These are phyloP conservation scores for Drosophila ezoana DNA, from an alignment of 2,888 invertebrate genomes.

Conservation along the genomic window DNA sequence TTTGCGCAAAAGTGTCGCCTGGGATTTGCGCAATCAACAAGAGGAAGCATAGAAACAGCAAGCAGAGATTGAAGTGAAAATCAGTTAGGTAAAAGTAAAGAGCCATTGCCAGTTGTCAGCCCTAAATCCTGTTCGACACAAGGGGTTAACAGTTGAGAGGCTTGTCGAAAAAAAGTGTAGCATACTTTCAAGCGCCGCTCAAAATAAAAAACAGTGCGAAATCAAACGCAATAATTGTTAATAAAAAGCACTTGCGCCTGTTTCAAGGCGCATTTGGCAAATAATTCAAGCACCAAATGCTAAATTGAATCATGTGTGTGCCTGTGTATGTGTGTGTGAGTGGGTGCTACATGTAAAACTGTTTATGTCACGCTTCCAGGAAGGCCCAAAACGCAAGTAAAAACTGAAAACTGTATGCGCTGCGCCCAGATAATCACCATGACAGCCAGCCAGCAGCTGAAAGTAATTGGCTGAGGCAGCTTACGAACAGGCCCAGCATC, in stretches of 20 bases:
- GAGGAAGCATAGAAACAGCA: constrained; percentile 4
- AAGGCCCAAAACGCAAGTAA: not conserved
- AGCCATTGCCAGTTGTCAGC: constrained; percentile 23
- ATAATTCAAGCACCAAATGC: constrained; percentile 27
- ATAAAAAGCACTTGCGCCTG: constrained; percentile 44
- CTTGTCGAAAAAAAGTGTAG: constrained; percentile 9
- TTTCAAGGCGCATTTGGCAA: constrained; percentile 20
- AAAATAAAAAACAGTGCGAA: constrained; percentile 24
- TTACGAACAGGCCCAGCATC: constrained; percentile 1
- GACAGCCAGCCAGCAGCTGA: constrained; percentile 21
- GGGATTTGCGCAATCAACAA: constrained; percentile 56
- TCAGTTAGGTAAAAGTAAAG: constrained; percentile 12
- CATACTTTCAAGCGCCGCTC: not conserved
- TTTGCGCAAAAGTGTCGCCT: constrained; percentile 44
- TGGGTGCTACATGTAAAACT: constrained; percentile 14
- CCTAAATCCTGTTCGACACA: constrained; percentile 11
- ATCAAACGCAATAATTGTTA: constrained; percentile 31
- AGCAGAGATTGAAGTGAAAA: constrained; percentile 3
- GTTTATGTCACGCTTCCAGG: constrained; percentile 24
- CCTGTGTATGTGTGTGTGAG: not conserved
- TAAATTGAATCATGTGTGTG: constrained; percentile 45
- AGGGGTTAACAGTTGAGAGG: constrained; percentile 13
- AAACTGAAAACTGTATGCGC: constrained; percentile 12
- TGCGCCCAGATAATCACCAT: constrained; percentile 37
- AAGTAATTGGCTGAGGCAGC: constrained; percentile 39